Evolutionary conservation across 1,140 invertebrate species (phyloP).

Genomic region (Bombus polaris): DNA sequence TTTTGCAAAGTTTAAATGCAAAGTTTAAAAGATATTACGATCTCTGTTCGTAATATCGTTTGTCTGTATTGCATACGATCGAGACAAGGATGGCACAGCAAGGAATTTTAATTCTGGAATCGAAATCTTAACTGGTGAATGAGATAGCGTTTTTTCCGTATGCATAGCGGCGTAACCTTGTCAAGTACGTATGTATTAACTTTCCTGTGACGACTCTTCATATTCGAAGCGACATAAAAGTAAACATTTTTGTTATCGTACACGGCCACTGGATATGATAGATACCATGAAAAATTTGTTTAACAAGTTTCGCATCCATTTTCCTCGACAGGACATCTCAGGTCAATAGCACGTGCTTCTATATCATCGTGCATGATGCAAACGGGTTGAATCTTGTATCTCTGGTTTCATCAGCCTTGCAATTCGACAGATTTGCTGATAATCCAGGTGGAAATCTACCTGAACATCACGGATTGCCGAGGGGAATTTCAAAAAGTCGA

Average conservation of each 20-base stretch:
- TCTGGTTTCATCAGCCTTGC: constrained; percentile 53
- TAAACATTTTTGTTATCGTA: neutral
- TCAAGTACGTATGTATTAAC: neutral
- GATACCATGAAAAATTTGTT: neutral
- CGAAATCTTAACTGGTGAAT: neutral
- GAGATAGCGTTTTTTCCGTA: neutral
- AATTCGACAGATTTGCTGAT: constrained; percentile 32
- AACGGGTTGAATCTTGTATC: constrained; percentile 4
- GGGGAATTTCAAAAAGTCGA: constrained; percentile 21
- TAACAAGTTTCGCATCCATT: neutral
- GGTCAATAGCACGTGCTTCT: constrained; percentile 32
- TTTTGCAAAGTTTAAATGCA: neutral
- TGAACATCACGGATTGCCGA: neutral
- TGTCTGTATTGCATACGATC: neutral
- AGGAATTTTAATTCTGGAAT: neutral
- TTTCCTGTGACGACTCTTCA: neutral
- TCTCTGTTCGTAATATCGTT: neutral
- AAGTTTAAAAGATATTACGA: too few relatives aligned
- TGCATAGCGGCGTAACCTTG: too few relatives aligned
- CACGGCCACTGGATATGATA: neutral
- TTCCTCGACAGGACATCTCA: neutral
- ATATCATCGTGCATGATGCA: constrained; percentile 53
- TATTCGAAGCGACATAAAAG: neutral
- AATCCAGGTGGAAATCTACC: constrained; percentile 29
- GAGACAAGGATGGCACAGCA: neutral